Evolutionary conservation across 2,113 vertebrate genomes (phyloP).

Genomic region (Lepisosteus osseus): DNA sequence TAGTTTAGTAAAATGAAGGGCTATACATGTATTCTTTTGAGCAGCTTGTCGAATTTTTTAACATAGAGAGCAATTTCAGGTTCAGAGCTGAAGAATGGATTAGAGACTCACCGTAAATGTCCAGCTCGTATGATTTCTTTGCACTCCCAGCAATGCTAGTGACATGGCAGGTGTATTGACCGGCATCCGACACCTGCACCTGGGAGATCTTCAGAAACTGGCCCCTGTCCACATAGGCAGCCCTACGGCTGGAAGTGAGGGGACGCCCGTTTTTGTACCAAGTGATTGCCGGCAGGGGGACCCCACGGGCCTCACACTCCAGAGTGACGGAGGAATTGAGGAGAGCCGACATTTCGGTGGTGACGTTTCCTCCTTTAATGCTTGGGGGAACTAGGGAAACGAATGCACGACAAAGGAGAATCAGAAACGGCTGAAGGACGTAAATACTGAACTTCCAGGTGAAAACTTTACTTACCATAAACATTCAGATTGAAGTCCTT

Average conservation of each 20-base stretch:
- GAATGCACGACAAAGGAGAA: constrained; percentile 4
- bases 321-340: constrained; percentile 73
- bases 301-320: constrained; percentile 85
- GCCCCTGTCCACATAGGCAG: constrained; percentile 78
- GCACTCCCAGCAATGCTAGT: constrained; percentile 74
- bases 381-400: constrained; percentile 78
- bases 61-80: too few relatives aligned
- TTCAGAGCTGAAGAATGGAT: not conserved
- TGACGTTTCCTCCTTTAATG: constrained; percentile 85
- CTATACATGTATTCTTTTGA: too few relatives aligned
- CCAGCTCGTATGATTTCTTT: constrained; percentile 77
- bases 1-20: too few relatives aligned
- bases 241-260: constrained; percentile 69
- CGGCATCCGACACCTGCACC: constrained; percentile 77
- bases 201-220: constrained; percentile 81
- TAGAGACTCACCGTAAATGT: constrained; percentile 79
- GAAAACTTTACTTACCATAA: constrained; percentile 62
- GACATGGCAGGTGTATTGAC: constrained; percentile 74
- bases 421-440: not conserved
- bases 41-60: too few relatives aligned
- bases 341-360: constrained; percentile 70
- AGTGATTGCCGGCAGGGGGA: constrained; percentile 79
- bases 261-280: constrained; percentile 80
- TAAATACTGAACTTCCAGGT: not conserved
- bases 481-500: constrained; percentile 81